Percentiles rank a stretch among this genome's conserved stretches.
phyloP scores from a whole-genome alignment of 2,888 invertebrate species.

The Globia sparganii region DNA sequence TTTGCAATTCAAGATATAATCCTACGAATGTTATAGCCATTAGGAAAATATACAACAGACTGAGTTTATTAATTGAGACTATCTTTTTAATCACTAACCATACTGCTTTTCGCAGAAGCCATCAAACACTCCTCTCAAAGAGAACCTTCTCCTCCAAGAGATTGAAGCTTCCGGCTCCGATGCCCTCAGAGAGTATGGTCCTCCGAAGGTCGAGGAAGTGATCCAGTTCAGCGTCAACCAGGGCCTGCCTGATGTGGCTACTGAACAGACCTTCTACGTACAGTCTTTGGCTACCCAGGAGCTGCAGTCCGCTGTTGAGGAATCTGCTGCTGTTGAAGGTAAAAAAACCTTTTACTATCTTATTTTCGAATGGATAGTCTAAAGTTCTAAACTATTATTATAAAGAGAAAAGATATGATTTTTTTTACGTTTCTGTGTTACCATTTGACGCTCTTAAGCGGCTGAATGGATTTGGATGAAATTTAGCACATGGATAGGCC shows the following conservation, averaged over 20 bases:
- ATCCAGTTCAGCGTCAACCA: conserved; percentile 76
- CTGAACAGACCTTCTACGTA: conserved; percentile 77
- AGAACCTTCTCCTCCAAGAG: conserved; percentile 79
- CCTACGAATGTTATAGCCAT: background rate
- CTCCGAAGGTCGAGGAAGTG: conserved; percentile 81
- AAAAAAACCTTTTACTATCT: background rate
- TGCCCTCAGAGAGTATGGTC: conserved; percentile 87
- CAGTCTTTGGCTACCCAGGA: conserved; percentile 67
- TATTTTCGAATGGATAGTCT: background rate
- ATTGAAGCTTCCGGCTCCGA: conserved; percentile 87
- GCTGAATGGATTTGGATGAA: background rate
- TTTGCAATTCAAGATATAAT: background rate
- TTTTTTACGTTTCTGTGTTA: background rate
- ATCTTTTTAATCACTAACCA: background rate
- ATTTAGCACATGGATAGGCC: background rate
- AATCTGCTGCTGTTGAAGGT: conserved; percentile 63
- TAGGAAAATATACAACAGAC: background rate
- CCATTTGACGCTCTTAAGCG: too few species aligned
- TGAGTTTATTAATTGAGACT: rapidly evolving
- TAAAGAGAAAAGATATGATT: background rate
- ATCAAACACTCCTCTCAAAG: conserved; percentile 82
- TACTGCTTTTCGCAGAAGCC: conserved; percentile 77
- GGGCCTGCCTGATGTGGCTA: conserved; percentile 79
- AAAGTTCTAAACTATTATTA: background rate
- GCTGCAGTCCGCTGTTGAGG: conserved; percentile 47